Conservation (phyloP, 2,797 vertebrate genomes). For the Sebastes itinus region DNA sequence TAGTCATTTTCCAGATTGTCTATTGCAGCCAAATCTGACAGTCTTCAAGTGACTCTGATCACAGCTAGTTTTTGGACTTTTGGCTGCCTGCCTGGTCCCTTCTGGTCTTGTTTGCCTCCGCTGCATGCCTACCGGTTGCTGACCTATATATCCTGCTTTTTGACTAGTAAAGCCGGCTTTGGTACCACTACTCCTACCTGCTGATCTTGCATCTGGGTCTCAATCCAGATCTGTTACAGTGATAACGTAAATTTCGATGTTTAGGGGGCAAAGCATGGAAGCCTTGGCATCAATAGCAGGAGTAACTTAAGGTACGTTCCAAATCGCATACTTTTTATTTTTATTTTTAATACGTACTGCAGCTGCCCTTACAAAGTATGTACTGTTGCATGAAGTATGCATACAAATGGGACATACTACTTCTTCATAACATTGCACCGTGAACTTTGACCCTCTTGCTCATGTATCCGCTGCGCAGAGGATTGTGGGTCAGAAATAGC, state of each 20-base stretch:
- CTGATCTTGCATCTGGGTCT: constrained; percentile 27
- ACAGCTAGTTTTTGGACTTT: constrained; percentile 43
- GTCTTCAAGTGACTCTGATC: constrained; percentile 37
- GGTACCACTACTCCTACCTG: constrained; percentile 25
- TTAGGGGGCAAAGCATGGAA: background rate
- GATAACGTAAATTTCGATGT: background rate
- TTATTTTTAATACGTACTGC: too few relatives aligned
- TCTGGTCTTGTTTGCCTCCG: constrained; percentile 42
- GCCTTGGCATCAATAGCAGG: background rate
- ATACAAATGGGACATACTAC: too few relatives aligned
- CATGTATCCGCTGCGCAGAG: too few relatives aligned
- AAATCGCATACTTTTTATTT: too few relatives aligned
- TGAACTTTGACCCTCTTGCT: too few relatives aligned
- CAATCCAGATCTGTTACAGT: constrained; percentile 13
- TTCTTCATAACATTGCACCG: too few relatives aligned
- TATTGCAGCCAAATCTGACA: background rate
- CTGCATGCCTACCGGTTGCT: constrained; percentile 53
- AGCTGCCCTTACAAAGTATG: too few relatives aligned
- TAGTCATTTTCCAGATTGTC: background rate
- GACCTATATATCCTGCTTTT: constrained; percentile 24
- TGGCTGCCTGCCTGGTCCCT: constrained; percentile 51
- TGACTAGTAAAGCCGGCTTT: constrained; percentile 23
- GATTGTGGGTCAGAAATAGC: too few relatives aligned
- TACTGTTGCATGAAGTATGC: too few relatives aligned
- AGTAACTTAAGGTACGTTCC: background rate